Conservation (phyloP, 2,797 vertebrate genomes). For the Anguilla obscura region DNA sequence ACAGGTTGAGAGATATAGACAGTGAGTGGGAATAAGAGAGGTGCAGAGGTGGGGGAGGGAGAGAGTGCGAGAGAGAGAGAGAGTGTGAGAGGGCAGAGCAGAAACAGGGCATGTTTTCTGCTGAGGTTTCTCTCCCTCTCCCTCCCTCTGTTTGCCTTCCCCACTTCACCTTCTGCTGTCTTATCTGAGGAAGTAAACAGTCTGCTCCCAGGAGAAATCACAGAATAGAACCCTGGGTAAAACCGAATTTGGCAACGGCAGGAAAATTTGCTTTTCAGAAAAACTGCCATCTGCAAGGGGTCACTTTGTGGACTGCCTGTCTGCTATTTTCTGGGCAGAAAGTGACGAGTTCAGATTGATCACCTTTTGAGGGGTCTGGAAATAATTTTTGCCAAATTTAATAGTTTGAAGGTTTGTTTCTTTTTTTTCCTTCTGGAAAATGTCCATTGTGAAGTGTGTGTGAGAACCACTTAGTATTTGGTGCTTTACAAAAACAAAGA, state of each 20-base stretch:
- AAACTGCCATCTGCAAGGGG: not conserved
- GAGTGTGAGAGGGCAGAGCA: conserved; percentile 25
- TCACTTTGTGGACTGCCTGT: not conserved
- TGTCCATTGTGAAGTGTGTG: not conserved
- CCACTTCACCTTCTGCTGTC: conserved; percentile 35
- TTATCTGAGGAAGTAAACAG: conserved; percentile 54
- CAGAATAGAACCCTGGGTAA: not conserved
- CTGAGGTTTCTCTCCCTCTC: conserved; percentile 19
- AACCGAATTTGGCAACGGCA: not conserved
- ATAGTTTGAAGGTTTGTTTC: not conserved
- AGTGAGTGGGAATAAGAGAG: not conserved
- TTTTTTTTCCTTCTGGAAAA: not conserved
- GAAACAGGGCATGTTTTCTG: conserved; percentile 41
- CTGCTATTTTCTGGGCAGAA: not conserved
- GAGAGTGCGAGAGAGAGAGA: not conserved
- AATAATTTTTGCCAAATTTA: not conserved
- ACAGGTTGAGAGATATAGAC: not conserved
- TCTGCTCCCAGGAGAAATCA: not conserved
- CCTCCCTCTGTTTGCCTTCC: conserved; percentile 30
- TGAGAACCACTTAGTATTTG: not conserved
- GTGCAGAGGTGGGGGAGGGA: not conserved
- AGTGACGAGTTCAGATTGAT: not conserved
- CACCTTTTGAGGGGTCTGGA: not conserved
- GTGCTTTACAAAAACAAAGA: not conserved
- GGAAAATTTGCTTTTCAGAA: not conserved